A percentile compares a stretch with the other conserved stretches of the same genome.
These are phyloP conservation scores for Phycodurus eques DNA, from an alignment of 2,113 vertebrate species.

Conservation along the genomic window DNA sequence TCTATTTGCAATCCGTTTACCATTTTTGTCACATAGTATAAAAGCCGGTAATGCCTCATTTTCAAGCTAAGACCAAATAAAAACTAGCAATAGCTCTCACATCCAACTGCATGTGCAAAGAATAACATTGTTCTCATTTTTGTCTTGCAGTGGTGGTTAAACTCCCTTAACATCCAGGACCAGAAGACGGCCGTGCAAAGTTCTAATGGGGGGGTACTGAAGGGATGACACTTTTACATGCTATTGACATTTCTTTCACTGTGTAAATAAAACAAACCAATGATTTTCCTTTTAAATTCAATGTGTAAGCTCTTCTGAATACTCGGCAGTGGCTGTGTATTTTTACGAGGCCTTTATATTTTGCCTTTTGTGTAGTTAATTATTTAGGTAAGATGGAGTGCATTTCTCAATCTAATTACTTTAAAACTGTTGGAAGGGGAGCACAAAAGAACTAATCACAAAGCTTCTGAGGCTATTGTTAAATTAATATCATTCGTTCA, in stretches of 20 bases:
- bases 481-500: no score
- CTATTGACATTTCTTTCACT: constrained; percentile 65
- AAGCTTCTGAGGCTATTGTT: no score
- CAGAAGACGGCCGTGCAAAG: constrained; percentile 18
- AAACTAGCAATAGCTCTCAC: background rate
- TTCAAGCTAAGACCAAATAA: background rate
- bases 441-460: no score
- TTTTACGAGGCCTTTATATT: no score
- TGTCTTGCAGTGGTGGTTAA: constrained; percentile 81
- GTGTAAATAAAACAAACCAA: constrained; percentile 58
- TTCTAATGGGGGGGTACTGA: constrained; percentile 25
- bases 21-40: background rate
- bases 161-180: constrained; percentile 19
- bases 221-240: constrained; percentile 53
- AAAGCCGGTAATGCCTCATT: background rate
- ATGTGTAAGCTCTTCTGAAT: background rate
- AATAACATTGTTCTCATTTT: constrained; percentile 2
- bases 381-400: no score
- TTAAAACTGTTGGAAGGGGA: no score
- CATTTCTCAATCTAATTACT: no score
- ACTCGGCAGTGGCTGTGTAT: no score
- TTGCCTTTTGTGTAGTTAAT: no score
- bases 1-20: background rate
- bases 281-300: background rate
- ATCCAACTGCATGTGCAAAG: background rate